Evolutionary conservation across 2,888 invertebrate species (phyloP).

Genomic region (Tholera decimalis): DNA sequence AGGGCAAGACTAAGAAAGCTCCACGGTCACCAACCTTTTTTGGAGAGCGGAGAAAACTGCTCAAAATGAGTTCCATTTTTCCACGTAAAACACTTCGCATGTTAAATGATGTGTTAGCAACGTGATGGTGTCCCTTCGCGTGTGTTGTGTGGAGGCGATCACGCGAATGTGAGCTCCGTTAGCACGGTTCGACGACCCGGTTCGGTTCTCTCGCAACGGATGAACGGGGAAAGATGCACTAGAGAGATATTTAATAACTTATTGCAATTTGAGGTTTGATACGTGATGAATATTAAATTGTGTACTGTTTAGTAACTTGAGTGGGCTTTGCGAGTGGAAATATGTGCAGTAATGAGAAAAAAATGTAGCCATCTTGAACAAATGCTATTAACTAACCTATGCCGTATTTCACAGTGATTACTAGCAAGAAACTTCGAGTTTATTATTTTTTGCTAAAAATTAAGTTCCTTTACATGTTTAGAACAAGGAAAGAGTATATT

Average conservation of each 20-base stretch:
- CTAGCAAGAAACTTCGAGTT: background rate
- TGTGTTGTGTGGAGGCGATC: constrained; percentile 54
- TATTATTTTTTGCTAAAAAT: background rate
- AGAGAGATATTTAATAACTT: constrained; percentile 11
- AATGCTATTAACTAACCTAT: constrained; percentile 18
- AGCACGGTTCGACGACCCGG: constrained; percentile 67
- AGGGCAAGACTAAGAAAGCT: constrained; percentile 7
- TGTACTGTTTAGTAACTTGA: constrained; percentile 21
- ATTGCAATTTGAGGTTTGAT: constrained; percentile 13
- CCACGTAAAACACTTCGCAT: constrained; percentile 18
- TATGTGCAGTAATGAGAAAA: constrained; percentile 21
- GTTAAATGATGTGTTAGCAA: constrained; percentile 25
- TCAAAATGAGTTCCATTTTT: constrained; percentile 14
- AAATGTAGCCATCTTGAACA: constrained; percentile 22
- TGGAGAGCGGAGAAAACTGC: constrained; percentile 10
- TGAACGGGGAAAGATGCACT: constrained; percentile 56
- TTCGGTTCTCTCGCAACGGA: constrained; percentile 60
- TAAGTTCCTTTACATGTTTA: constrained; percentile 6
- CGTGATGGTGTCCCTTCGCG: constrained; percentile 58
- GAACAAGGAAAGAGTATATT: constrained; percentile 1
- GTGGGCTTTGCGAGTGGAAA: constrained; percentile 16
- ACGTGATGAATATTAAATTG: constrained; percentile 3
- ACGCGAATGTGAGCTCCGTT: constrained; percentile 70
- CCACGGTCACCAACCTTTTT: constrained; percentile 32
- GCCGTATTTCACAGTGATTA: constrained; percentile 1